These are phyloP conservation scores for Cheilosia urbana DNA, from an alignment of 2,888 invertebrate genomes.

Conservation along the genomic window DNA sequence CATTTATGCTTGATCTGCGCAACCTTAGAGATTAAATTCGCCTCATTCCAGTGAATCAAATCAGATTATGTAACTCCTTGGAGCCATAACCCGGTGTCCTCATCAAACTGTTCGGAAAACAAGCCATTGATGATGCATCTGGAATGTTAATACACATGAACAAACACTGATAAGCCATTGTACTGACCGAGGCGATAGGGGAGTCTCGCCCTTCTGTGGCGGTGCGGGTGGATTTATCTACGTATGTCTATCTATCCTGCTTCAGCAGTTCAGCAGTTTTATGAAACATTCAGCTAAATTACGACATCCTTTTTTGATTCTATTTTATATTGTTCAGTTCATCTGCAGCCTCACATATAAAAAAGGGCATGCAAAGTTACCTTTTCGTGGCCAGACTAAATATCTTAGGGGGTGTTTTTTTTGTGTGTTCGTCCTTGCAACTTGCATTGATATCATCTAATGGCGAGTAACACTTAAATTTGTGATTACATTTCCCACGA, in stretches of 20 bases:
- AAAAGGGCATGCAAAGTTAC: too few relatives aligned
- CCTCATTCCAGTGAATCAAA: slow-evolving; percentile 8
- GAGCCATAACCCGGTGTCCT: not conserved
- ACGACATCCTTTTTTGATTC: slow-evolving; percentile 14
- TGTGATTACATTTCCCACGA: too few relatives aligned
- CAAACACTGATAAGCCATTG: slow-evolving; percentile 29
- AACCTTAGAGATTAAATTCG: slow-evolving; percentile 47
- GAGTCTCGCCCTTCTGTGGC: not conserved
- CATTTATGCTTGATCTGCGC: slow-evolving; percentile 53
- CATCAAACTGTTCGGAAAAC: slow-evolving; percentile 30
- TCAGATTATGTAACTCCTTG: slow-evolving; percentile 6
- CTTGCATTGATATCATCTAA: too few relatives aligned
- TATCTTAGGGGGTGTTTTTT: too few relatives aligned
- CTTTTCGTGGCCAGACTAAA: too few relatives aligned
- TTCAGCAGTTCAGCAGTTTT: slow-evolving; percentile 30
- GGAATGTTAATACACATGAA: slow-evolving; percentile 38
- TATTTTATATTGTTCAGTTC: not conserved
- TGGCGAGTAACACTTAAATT: too few relatives aligned
- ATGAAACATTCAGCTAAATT: slow-evolving; percentile 35
- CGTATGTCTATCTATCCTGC: not conserved
- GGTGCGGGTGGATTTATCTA: not conserved
- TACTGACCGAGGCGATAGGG: not conserved
- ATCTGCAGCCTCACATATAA: too few relatives aligned
- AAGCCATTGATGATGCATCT: slow-evolving; percentile 45
- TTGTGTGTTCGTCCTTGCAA: too few relatives aligned